Percentiles rank a stretch among this genome's conserved stretches.
These are phyloP conservation scores for Myotis vivesi DNA, from an alignment of 2,797 vertebrate species.

Conservation along the genomic window DNA sequence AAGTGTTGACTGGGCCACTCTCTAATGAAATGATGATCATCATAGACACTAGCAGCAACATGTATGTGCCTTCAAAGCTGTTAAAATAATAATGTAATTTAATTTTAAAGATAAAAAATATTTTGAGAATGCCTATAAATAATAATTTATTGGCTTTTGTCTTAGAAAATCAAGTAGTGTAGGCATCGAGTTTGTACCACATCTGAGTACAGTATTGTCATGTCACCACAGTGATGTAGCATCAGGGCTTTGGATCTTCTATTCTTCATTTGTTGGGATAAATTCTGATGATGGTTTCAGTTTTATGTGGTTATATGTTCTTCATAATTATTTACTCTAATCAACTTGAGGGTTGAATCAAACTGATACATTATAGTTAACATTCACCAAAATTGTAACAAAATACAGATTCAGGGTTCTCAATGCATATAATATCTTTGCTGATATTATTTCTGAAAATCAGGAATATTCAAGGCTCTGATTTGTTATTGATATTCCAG, in stretches of 20 bases:
- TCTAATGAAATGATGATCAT: neutral
- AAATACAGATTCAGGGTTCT: constrained; percentile 11
- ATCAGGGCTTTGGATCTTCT: neutral
- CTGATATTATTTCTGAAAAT: constrained; percentile 19
- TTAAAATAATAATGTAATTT: neutral
- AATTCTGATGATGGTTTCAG: neutral
- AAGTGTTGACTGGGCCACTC: neutral
- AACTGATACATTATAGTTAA: neutral
- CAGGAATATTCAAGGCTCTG: neutral
- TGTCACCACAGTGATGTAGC: neutral
- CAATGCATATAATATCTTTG: neutral
- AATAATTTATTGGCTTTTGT: neutral
- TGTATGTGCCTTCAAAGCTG: neutral
- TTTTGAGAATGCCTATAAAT: neutral
- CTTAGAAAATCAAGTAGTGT: neutral
- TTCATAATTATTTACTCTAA: neutral
- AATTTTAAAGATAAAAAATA: neutral
- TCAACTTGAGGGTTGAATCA: neutral
- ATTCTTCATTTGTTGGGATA: neutral
- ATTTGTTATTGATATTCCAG: neutral
- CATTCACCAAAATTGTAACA: neutral
- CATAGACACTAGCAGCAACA: neutral
- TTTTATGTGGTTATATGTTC: neutral
- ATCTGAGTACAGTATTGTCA: neutral
- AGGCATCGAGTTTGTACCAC: neutral